Evolutionary conservation across 2,888 invertebrate species (phyloP), one percentile per base, ranked within the genome.

Genomic region (Rhimphoctona megacephalus): DNA sequence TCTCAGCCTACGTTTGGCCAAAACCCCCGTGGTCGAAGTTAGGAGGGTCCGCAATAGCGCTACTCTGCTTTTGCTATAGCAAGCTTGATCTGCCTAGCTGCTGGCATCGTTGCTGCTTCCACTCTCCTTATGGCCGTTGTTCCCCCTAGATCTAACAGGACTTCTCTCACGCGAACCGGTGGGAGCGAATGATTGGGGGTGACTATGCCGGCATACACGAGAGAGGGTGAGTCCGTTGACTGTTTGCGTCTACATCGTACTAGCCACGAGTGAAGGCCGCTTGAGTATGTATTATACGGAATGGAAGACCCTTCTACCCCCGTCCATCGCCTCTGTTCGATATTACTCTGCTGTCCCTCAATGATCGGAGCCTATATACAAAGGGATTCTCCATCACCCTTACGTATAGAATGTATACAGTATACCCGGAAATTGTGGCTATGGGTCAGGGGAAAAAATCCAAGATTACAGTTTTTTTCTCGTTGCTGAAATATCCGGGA

Each of bases 31-130:
- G 90, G 90, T 89, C 89, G 85, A 89, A 92, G 92, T 93, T 92
- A 92, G 92, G 91, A 92, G 93, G 93, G 92, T 93, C 90, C 91
- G 92, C 84, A 86, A 89, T 87, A 86, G 89, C 72, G 90, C 91
- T 91, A 91, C 91, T 91, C 91, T 89, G 91, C 91, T 91, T 87
- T 89, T 76, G 57, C 83, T 83, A 78, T 70, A 66, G 82, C 80
- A 67, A 80, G 72, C 81, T 49, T 36, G 74, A 80, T 72, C 80
- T 72, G 70, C 79, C 83, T 86, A 39, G 72, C 85, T 86, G 72
- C 83, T 86, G 43, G 80, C 70, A 66, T 52, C 64, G 69, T 81
- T 78, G 77, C 89, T 89, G 83, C 85, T 89, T 90, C 88, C 85
- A 46, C 83, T 52, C 80, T 74, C 52, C 43, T 66, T 73, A 43